phyloP scores from a whole-genome alignment of 2,797 vertebrate species.

The Amblyraja radiata region DNA sequence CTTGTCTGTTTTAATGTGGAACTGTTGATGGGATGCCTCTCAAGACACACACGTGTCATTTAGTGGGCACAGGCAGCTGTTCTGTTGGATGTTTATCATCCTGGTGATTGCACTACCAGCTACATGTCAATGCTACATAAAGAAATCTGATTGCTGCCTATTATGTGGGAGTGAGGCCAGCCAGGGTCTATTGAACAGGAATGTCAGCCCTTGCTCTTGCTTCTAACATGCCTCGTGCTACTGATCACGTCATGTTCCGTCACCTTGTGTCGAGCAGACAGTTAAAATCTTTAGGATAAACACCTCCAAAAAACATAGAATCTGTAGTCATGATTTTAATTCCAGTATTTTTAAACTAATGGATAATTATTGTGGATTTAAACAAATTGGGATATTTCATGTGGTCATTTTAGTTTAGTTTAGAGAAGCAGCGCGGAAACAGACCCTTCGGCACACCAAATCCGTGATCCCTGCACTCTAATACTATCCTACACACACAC shows the following conservation, averaged over 20 bases:
- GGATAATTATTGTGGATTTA: not conserved
- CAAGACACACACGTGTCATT: not conserved
- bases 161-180: not conserved
- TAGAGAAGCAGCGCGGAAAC: too few relatives aligned
- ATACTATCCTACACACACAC: too few relatives aligned
- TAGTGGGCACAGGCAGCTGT: not conserved
- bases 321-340: not conserved
- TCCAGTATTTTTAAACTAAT: not conserved
- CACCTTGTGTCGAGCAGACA: not conserved
- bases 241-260: not conserved
- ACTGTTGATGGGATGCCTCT: not conserved
- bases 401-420: not conserved
- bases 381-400: not conserved
- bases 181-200: not conserved
- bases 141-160: not conserved
- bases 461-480: too few relatives aligned
- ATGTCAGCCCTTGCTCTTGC: not conserved
- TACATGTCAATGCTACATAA: not conserved
- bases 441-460: too few relatives aligned
- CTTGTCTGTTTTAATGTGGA: too few relatives aligned
- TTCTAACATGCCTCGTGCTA: not conserved
- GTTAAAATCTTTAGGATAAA: not conserved
- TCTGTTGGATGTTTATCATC: not conserved
- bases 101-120: constrained; percentile 8
- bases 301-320: not conserved